phyloP scores from a whole-genome alignment of 2,797 vertebrate genomes.

The Trachurus trachurus region DNA sequence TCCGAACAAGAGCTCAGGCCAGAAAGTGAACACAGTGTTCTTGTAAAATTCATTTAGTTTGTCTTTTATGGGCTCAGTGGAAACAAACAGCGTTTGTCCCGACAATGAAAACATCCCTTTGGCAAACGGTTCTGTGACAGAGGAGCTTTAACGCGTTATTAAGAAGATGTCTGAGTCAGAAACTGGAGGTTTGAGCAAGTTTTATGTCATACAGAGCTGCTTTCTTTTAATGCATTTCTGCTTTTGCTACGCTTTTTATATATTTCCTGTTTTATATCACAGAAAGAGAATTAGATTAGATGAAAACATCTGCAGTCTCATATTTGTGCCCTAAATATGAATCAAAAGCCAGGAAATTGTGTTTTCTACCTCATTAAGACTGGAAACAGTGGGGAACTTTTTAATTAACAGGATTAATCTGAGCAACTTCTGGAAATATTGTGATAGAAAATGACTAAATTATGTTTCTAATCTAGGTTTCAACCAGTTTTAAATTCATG shows the following conservation, averaged over 20 bases:
- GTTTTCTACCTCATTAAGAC: neutral
- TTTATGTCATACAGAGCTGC: neutral
- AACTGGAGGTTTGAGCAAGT: neutral
- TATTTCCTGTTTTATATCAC: no score
- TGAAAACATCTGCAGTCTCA: neutral
- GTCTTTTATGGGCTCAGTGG: slow-evolving; percentile 21
- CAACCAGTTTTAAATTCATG: no score
- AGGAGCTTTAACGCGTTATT: neutral
- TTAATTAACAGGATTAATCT: neutral
- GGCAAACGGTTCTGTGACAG: slow-evolving; percentile 12
- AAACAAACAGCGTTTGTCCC: slow-evolving; percentile 32
- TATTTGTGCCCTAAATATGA: neutral
- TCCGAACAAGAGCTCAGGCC: slow-evolving; percentile 13
- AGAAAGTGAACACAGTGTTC: slow-evolving; percentile 41
- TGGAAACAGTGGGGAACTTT: neutral
- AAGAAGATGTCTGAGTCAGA: neutral
- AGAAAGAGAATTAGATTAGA: neutral
- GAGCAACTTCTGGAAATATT: neutral
- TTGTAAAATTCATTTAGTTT: slow-evolving; percentile 42
- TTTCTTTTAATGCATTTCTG: neutral
- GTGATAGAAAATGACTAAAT: no score
- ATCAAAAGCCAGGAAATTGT: neutral
- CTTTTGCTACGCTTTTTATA: neutral
- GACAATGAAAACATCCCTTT: slow-evolving; percentile 30
- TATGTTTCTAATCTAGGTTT: no score